phyloP scores from a whole-genome alignment of 1,140 invertebrate genomes.

The Calliphora vicina region DNA sequence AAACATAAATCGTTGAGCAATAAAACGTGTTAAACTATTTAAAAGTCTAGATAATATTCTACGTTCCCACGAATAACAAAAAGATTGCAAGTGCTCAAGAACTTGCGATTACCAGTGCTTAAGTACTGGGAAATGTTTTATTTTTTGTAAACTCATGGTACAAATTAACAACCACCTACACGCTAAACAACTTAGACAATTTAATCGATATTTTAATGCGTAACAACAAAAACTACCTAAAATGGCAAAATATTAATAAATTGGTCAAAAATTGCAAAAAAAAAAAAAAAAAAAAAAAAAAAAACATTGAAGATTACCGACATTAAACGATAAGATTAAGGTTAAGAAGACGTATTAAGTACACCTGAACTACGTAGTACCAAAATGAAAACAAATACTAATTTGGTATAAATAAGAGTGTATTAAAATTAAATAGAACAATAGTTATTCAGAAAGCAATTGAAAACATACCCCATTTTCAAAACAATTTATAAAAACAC shows the following conservation, averaged over 20 bases:
- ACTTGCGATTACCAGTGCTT: background rate
- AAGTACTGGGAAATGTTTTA: background rate
- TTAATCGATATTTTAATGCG: too few species aligned
- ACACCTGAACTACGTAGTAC: too few species aligned
- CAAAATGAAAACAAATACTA: too few species aligned
- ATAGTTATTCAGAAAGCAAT: background rate
- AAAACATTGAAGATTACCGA: too few species aligned
- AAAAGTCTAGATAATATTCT: background rate
- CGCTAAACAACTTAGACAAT: too few species aligned
- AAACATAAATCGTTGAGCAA: too few species aligned
- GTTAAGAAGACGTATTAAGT: too few species aligned
- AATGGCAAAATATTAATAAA: too few species aligned
- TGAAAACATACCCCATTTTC: background rate
- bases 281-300: too few species aligned
- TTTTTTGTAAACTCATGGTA: background rate
- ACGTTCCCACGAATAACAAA: background rate
- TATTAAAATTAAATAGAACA: background rate
- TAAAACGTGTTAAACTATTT: too few species aligned
- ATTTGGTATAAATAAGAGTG: background rate
- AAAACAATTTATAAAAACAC: background rate
- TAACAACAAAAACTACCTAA: background rate
- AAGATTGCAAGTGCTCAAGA: background rate
- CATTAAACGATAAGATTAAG: too few species aligned
- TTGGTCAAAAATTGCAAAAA: background rate
- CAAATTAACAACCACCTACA: too few species aligned